Percentiles rank a stretch among this genome's conserved stretches.
Conservation (phyloP, 2,113 vertebrate species). For the Rhipidura dahli region DNA sequence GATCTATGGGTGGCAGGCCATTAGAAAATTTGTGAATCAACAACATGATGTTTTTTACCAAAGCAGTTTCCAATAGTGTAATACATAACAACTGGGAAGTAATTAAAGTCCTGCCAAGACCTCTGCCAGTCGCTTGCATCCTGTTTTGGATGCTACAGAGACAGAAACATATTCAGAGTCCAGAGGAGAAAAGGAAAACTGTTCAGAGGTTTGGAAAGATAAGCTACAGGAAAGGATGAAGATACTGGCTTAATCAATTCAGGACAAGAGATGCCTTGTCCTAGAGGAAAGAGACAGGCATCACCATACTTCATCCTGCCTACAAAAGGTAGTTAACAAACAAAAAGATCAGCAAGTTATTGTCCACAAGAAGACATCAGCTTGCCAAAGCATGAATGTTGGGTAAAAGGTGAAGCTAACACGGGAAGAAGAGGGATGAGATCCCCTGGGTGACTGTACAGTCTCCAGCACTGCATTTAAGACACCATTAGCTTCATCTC, state of each 20-base stretch:
- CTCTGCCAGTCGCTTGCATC: neutral
- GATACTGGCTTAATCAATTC: neutral
- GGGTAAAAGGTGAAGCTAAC: fast-evolving
- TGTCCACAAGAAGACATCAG: neutral
- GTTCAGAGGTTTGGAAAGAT: neutral
- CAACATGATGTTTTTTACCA: neutral
- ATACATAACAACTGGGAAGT: neutral
- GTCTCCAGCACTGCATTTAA: neutral
- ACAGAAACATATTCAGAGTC: neutral
- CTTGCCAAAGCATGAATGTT: neutral
- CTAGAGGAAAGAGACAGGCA: neutral
- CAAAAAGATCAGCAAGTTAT: neutral
- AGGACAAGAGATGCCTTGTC: neutral
- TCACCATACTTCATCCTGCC: neutral
- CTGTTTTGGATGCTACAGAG: neutral
- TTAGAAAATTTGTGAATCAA: neutral
- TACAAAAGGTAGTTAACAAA: neutral
- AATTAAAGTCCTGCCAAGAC: neutral
- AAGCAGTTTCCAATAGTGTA: neutral
- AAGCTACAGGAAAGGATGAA: neutral
- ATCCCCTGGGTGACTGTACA: neutral
- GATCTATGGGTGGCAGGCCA: neutral
- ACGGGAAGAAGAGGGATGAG: neutral
- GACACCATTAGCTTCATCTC: neutral
- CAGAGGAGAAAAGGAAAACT: neutral